A percentile compares a stretch with the other conserved stretches of the same genome.
phyloP scores from a whole-genome alignment of 2,888 invertebrate species.

The Elaeidobius kamerunicus region DNA sequence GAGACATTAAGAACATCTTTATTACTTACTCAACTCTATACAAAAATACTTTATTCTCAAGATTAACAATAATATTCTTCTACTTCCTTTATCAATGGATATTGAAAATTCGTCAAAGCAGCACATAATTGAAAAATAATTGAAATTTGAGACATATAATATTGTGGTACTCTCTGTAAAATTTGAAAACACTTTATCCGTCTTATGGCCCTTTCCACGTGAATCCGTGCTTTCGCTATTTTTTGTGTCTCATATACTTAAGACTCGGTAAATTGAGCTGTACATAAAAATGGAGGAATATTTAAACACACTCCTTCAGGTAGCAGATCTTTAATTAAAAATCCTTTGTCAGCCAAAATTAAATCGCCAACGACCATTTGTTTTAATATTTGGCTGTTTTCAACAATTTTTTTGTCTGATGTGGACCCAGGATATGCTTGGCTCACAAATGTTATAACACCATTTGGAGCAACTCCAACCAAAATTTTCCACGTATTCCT shows the following conservation, averaged over 20 bases:
- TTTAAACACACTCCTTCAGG: slow-evolving; percentile 18
- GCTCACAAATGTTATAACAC: slow-evolving; percentile 19
- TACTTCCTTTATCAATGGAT: slow-evolving; percentile 16
- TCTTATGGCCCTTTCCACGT: slow-evolving; percentile 18
- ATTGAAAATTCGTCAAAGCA: slow-evolving; percentile 24
- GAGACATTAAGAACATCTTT: background rate
- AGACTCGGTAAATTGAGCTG: slow-evolving; percentile 11
- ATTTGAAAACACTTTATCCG: slow-evolving; percentile 21
- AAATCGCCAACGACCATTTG: slow-evolving; percentile 27
- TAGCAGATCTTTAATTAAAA: slow-evolving; percentile 30
- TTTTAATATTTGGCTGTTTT: slow-evolving; percentile 30
- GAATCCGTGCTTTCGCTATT: slow-evolving; percentile 35
- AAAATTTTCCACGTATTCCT: slow-evolving; percentile 23
- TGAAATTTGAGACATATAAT: slow-evolving; percentile 20
- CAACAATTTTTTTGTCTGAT: slow-evolving; percentile 30
- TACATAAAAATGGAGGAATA: slow-evolving; percentile 32
- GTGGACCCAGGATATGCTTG: slow-evolving; percentile 20
- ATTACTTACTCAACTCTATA: no score
- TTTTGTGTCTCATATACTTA: slow-evolving; percentile 27
- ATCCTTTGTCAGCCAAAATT: slow-evolving; percentile 32
- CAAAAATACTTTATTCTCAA: no score
- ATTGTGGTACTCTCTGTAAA: slow-evolving; percentile 7
- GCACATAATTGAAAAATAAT: slow-evolving; percentile 23
- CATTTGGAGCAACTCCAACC: slow-evolving; percentile 20
- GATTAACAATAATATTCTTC: slow-evolving; percentile 23